phyloP scores from a whole-genome alignment of 2,888 invertebrate genomes.

The Argyresthia goedartella region DNA sequence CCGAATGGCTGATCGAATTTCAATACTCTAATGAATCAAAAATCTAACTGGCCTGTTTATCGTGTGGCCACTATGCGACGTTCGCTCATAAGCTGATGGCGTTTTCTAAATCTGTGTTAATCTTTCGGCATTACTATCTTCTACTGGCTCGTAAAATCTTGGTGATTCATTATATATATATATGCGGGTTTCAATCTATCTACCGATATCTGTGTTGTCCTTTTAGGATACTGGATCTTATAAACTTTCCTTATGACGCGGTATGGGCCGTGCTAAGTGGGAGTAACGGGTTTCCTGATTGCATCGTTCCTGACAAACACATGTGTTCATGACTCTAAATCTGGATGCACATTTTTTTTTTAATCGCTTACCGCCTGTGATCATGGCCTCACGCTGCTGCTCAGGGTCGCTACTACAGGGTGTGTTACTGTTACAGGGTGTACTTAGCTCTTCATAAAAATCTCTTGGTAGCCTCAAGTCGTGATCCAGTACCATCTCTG shows the following conservation, averaged over 20 bases:
- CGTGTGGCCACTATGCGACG: no score
- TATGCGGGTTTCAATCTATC: background rate
- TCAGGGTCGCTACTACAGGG: background rate
- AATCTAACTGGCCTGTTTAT: no score
- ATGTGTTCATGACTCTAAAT: background rate
- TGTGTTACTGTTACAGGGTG: background rate
- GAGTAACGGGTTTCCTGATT: background rate
- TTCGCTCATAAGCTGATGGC: no score
- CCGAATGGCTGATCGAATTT: no score
- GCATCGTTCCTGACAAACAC: background rate
- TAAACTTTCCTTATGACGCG: background rate
- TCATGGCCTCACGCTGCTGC: background rate
- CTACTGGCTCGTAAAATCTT: background rate
- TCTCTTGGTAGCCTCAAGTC: background rate
- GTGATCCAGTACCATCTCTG: no score
- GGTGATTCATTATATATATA: background rate
- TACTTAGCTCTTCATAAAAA: background rate
- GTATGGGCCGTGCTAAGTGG: background rate
- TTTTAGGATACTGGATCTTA: background rate
- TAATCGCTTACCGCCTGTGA: background rate
- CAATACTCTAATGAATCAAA: no score
- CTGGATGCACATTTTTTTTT: background rate
- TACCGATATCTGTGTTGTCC: background rate
- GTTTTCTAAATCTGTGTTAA: no score
- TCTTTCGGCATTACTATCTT: no score